Conservation (phyloP, 92 coral and sea anemone genomes). For the Pocillopora grandis region DNA sequence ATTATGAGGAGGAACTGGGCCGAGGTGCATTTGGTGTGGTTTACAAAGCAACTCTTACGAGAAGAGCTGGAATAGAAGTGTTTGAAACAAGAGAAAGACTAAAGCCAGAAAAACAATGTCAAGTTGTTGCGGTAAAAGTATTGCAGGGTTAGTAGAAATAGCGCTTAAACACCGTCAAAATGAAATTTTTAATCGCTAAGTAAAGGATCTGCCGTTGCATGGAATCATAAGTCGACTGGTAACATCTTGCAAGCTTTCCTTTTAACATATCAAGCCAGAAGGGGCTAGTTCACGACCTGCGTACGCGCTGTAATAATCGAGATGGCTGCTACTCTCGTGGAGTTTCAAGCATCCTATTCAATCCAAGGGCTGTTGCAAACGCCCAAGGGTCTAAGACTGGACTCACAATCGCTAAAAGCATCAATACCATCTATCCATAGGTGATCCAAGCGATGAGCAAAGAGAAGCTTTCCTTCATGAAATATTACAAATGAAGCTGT, state of each 20-base stretch:
- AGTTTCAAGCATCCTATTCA: too few species aligned
- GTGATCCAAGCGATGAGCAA: neutral
- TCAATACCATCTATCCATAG: neutral
- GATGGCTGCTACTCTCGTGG: too few species aligned
- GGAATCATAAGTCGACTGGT: too few species aligned
- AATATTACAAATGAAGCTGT: neutral
- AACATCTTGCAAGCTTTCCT: too few species aligned
- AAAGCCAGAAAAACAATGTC: neutral
- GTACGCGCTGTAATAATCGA: too few species aligned
- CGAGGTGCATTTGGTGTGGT: slow-evolving; percentile 13
- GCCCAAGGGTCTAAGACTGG: too few species aligned
- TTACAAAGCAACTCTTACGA: slow-evolving; percentile 2
- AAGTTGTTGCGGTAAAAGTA: slow-evolving; percentile 5
- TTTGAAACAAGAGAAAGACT: neutral
- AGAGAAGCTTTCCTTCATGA: neutral
- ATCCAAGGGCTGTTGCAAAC: too few species aligned
- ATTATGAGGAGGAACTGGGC: neutral
- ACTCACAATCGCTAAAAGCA: neutral
- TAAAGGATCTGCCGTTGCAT: neutral
- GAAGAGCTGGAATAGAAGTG: neutral
- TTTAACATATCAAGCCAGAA: too few species aligned
- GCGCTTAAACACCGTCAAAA: neutral
- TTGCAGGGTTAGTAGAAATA: neutral
- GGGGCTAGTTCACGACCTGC: too few species aligned
- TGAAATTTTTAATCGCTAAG: neutral